Percentiles rank a stretch among this genome's conserved stretches.
Conservation (phyloP, 2,888 invertebrate species). For the Ectemnius continuus region DNA sequence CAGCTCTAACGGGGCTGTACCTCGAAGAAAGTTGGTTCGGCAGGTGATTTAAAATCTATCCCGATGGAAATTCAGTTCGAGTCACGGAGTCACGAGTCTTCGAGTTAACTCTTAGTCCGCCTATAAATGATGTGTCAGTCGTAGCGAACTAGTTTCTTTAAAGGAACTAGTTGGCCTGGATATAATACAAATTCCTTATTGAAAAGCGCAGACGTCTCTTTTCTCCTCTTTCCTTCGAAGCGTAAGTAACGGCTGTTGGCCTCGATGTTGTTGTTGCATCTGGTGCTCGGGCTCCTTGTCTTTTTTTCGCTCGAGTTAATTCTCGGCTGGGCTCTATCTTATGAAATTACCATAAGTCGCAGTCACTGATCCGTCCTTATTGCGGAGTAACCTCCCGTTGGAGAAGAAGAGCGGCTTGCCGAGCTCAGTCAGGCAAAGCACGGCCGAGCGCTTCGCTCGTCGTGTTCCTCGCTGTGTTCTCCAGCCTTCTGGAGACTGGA, state of each 20-base stretch:
- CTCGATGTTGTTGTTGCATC: not conserved
- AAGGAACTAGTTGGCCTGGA: conserved; percentile 38
- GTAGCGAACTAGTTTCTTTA: conserved; percentile 47
- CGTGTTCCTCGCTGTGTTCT: conserved; percentile 8
- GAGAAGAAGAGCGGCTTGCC: too few relatives aligned
- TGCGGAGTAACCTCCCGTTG: too few relatives aligned
- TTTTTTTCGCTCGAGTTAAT: not conserved
- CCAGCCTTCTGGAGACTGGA: conserved; percentile 5
- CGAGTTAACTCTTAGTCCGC: conserved; percentile 54
- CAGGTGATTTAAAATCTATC: conserved; percentile 58
- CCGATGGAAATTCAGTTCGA: conserved; percentile 46
- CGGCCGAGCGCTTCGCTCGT: conserved; percentile 1
- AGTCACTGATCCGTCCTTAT: too few relatives aligned
- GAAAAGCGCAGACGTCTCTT: conserved; percentile 21
- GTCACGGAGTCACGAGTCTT: conserved; percentile 15
- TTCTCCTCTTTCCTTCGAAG: conserved; percentile 9
- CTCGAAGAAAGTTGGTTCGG: conserved; percentile 36
- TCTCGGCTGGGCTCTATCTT: not conserved
- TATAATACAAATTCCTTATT: conserved; percentile 48
- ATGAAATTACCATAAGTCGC: too few relatives aligned
- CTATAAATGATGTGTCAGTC: conserved; percentile 52
- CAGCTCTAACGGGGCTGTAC: too few relatives aligned
- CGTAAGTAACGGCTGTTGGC: not conserved
- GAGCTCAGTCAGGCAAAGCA: too few relatives aligned
- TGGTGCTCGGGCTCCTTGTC: not conserved